phyloP scores from a whole-genome alignment of 1,140 invertebrate genomes.

The Zaprionus davidi region DNA sequence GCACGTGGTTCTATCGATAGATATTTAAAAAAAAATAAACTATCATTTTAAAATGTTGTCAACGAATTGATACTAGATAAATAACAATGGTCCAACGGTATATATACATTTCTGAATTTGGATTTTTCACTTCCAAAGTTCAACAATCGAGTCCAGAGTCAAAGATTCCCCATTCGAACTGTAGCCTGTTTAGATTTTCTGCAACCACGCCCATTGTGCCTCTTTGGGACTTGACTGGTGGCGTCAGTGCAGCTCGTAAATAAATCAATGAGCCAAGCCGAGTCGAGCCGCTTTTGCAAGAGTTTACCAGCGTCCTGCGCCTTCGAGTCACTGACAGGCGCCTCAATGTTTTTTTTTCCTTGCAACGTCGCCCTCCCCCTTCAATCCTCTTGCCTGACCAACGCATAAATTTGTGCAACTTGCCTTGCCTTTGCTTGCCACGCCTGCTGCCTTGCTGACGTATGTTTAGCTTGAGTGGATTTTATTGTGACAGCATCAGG shows the following conservation, averaged over 20 bases:
- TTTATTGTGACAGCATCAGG: conserved; percentile 80
- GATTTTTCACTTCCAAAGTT: too few species aligned
- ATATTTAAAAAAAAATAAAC: too few species aligned
- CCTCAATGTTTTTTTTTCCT: conserved; percentile 27
- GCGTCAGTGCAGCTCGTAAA: conserved; percentile 75
- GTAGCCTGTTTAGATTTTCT: too few species aligned
- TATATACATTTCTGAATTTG: too few species aligned
- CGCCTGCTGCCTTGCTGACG: conserved; percentile 53
- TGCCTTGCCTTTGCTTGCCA: conserved; percentile 34
- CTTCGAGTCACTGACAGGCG: conserved; percentile 59
- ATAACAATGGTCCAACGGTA: too few species aligned
- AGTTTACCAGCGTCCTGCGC: conserved; percentile 59
- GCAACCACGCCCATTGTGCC: conserved; percentile 35
- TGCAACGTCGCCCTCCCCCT: too few species aligned
- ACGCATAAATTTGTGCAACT: conserved; percentile 73
- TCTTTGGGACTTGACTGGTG: conserved; percentile 13
- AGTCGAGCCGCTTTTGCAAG: conserved; percentile 51
- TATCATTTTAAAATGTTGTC: too few species aligned
- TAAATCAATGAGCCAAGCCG: conserved; percentile 73
- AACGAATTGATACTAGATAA: too few species aligned
- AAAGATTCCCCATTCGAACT: too few species aligned
- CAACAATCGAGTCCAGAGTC: too few species aligned
- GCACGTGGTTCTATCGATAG: too few species aligned
- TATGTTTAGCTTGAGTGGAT: conserved; percentile 82
- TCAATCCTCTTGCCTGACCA: conserved; percentile 30